Evolutionary conservation across 2,113 vertebrate genomes (phyloP).

Genomic region (Oreochromis spilurus): DNA sequence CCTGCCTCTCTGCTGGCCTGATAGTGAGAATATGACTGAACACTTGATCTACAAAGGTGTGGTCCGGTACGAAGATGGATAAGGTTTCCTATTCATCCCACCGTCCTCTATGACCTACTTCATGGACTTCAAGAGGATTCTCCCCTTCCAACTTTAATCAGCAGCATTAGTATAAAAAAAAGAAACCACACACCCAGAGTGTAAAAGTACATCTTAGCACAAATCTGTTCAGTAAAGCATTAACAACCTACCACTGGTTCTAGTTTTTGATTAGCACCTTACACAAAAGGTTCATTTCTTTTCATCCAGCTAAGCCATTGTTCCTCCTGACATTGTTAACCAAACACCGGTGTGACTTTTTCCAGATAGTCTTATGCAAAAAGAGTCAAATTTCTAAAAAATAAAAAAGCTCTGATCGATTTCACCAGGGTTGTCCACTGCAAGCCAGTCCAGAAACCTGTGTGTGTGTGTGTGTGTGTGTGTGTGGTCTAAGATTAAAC

Average conservation of each 20-base stretch:
- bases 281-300: background rate
- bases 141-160: background rate
- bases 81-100: constrained; percentile 60
- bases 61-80: constrained; percentile 38
- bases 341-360: background rate
- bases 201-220: background rate
- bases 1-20: background rate
- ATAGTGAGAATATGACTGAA: constrained; percentile 17
- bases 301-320: background rate
- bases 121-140: background rate
- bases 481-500: constrained; percentile 47
- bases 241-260: background rate
- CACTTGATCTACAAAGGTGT: constrained; percentile 58
- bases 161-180: background rate
- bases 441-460: background rate
- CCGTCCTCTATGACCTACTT: constrained; percentile 31
- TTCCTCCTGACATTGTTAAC: background rate
- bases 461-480: background rate
- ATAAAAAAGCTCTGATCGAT: background rate
- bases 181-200: background rate
- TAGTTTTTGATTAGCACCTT: background rate
- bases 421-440: background rate
- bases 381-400: background rate
- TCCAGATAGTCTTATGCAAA: background rate
- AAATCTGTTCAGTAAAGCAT: background rate